Conservation (phyloP, 2,113 vertebrate genomes). For the Clarias magur region DNA sequence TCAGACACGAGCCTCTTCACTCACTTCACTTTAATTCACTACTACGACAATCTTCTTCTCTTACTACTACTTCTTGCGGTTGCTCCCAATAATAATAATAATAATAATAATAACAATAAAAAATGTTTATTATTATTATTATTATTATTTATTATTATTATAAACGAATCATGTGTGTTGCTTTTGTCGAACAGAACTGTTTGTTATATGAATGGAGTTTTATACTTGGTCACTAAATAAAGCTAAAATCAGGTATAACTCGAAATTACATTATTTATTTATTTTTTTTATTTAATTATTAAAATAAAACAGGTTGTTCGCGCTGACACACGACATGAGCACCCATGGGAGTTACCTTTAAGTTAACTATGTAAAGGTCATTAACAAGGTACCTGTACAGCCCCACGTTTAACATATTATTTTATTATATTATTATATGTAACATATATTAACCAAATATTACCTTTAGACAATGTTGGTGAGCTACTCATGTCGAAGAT, state of each 20-base stretch:
- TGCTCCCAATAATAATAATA: no score
- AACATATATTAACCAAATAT: no score
- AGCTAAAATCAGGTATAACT: neutral
- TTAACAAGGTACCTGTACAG: neutral
- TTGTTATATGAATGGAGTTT: neutral
- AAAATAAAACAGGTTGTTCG: neutral
- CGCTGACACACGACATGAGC: neutral
- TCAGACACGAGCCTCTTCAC: neutral
- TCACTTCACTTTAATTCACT: neutral
- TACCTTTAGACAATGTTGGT: constrained; percentile 32
- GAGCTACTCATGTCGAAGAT: constrained; percentile 12
- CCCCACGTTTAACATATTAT: neutral
- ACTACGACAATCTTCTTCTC: neutral
- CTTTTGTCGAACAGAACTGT: neutral
- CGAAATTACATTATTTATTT: neutral
- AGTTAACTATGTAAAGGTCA: neutral
- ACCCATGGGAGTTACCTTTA: no score
- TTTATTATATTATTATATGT: no score
- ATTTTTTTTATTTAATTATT: neutral
- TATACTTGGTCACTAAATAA: neutral
- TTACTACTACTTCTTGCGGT: no score
- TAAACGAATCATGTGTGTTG: neutral
- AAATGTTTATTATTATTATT: no score
- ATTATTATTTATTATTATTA: neutral
- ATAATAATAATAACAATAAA: no score